phyloP scores from a whole-genome alignment of 2,888 invertebrate genomes.

The Thysanoteuthis rhombus region DNA sequence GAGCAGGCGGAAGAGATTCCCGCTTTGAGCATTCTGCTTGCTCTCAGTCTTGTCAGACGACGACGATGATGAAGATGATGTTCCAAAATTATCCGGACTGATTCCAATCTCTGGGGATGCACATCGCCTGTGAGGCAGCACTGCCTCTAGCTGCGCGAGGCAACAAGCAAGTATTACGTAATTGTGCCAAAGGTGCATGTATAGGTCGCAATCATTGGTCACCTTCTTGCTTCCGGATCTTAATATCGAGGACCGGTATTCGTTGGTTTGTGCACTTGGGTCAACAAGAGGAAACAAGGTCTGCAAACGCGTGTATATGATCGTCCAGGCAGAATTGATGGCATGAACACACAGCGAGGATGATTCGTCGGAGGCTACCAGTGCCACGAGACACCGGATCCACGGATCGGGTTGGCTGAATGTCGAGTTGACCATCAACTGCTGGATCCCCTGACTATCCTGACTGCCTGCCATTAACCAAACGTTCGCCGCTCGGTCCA shows the following conservation, averaged over 20 bases:
- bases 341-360: constrained; percentile 86
- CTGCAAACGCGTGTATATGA: constrained; percentile 89
- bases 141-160: constrained; percentile 90
- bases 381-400: constrained; percentile 80
- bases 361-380: constrained; percentile 85
- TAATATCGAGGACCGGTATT: constrained; percentile 87
- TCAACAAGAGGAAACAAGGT: constrained; percentile 92
- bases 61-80: constrained; percentile 67
- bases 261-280: constrained; percentile 89
- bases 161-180: constrained; percentile 96
- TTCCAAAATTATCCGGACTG: neutral
- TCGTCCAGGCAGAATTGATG: constrained; percentile 92
- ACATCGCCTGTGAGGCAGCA: constrained; percentile 49
- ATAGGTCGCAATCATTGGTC: constrained; percentile 91
- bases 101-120: constrained; percentile 59
- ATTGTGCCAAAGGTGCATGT: constrained; percentile 97
- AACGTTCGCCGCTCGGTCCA: constrained; percentile 86
- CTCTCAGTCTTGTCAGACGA: constrained; percentile 80
- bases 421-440: constrained; percentile 46
- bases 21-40: constrained; percentile 69
- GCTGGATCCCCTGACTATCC: constrained; percentile 49
- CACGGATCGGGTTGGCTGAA: constrained; percentile 64
- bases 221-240: constrained; percentile 80
- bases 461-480: constrained; percentile 73
- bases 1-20: constrained; percentile 89